Evolutionary conservation across 2,888 invertebrate species (phyloP), one percentile per base, ranked within the genome.

Genomic region (Dicranocentrus wangi): DNA sequence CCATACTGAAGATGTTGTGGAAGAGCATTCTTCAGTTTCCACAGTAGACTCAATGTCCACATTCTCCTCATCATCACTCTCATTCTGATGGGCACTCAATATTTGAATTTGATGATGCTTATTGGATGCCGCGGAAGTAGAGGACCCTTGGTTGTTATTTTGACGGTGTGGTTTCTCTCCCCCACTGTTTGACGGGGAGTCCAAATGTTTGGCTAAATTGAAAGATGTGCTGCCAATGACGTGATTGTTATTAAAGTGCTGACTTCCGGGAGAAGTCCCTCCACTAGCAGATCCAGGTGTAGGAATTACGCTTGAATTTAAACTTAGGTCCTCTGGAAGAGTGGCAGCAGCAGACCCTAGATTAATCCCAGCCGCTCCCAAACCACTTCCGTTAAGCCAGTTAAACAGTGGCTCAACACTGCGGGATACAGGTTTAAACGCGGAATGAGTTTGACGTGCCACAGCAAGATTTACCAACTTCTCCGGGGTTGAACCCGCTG

Each of bases 1-100:
- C 82, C 82, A 82, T 27, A 82, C 70, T n/a, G 73, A 71, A 10
- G 84, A 82, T 23, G 81, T 81, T 21, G 81, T 81, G 15, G 81
- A 81, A 10, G 82, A 84, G 60, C 80, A 80, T 27, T 82, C 84
- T 63, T 88, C 87, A 82, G 93, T 94, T 85, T 94, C 95, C 87
- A 94, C 94, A 0, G 94, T 95, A 10, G 95, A 95, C 88, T 95
- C 95, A 85, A 95, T 95, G 87, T 95, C 95, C 13, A 95, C 95
- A 85, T 93, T 92, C 88, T 94, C 94, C 87, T 95, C 94, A 82
- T 94, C 94, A 87, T 93, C 93, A 17, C 77, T 79, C 25, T 79
- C 80, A 53, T 79, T 77, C 10, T 82, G 66, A 42, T 69, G 68
- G 15, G 82, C 58, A n/a, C 61, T 82, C 61, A 83, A 39, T 1